A percentile compares a stretch with the other conserved stretches of the same genome.
These are phyloP conservation scores for Sinocyclocheilus anshuiensis DNA, from an alignment of 2,113 vertebrate genomes.

Conservation along the genomic window DNA sequence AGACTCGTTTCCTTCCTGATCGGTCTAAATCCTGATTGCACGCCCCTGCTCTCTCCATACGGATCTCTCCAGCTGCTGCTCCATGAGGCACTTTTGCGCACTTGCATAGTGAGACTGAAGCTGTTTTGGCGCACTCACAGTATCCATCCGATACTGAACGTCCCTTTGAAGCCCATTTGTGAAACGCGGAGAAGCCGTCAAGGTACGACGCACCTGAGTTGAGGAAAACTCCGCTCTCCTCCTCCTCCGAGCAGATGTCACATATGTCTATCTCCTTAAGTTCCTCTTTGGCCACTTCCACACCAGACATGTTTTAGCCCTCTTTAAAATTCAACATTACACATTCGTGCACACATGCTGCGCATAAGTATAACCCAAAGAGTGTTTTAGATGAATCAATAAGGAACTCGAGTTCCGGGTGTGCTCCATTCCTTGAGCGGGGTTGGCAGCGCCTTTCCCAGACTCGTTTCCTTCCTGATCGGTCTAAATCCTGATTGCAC, in stretches of 20 bases:
- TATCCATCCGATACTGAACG: neutral
- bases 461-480: conserved; percentile 61
- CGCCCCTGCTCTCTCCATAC: neutral
- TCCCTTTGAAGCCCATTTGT: conserved; percentile 62
- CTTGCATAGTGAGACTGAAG: neutral
- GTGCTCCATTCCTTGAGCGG: conserved; percentile 55
- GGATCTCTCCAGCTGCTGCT: neutral
- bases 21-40: no score
- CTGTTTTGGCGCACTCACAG: neutral
- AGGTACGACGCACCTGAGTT: conserved; percentile 54
- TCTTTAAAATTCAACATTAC: neutral
- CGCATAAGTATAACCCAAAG: neutral
- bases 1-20: no score
- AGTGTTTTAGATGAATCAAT: conserved; percentile 20
- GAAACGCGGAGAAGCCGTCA: conserved; percentile 66
- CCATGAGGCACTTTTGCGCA: neutral
- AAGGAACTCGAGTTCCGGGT: conserved; percentile 72
- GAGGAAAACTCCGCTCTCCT: conserved; percentile 69
- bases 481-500: conserved; percentile 14
- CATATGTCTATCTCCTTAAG: conserved; percentile 77
- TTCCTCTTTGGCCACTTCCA: conserved; percentile 57
- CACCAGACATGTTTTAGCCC: conserved; percentile 64
- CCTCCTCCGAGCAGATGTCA: conserved; percentile 60
- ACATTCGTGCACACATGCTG: no score
- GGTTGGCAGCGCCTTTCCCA: conserved; percentile 43